Conservation (phyloP, 2,888 invertebrate species). For the Acholoe squamosa region DNA sequence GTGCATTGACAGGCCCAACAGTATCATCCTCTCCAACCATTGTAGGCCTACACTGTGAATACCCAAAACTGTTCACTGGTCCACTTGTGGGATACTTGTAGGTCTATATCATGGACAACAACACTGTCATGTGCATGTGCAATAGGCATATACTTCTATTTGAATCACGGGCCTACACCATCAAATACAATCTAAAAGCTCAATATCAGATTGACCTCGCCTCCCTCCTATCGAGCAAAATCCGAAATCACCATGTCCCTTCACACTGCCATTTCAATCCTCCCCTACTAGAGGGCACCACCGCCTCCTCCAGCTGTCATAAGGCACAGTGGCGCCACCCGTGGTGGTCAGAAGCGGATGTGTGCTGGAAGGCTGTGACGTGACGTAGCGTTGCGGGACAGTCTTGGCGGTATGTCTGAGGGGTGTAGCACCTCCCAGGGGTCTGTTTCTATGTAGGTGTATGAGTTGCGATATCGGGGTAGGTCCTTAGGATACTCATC, state of each 20-base stretch:
- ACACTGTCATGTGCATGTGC: too few species aligned
- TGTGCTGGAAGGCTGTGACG: slow-evolving; percentile 45
- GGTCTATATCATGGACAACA: too few species aligned
- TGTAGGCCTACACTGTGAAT: too few species aligned
- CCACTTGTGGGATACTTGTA: too few species aligned
- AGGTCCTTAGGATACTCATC: not conserved
- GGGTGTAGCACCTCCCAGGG: slow-evolving; percentile 17
- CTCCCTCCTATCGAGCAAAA: not conserved
- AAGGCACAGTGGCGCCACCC: not conserved
- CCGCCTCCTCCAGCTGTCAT: not conserved
- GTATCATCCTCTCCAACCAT: too few species aligned
- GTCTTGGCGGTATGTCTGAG: not conserved
- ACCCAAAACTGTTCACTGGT: too few species aligned
- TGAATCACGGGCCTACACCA: too few species aligned
- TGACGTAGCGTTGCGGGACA: slow-evolving; percentile 35
- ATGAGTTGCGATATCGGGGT: slow-evolving; percentile 38
- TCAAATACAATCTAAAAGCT: too few species aligned
- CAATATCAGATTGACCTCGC: not conserved
- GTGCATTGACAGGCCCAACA: too few species aligned
- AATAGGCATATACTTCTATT: too few species aligned
- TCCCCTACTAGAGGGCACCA: not conserved
- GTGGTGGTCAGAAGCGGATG: slow-evolving; percentile 48
- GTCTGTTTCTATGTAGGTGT: slow-evolving; percentile 41
- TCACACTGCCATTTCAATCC: not conserved
- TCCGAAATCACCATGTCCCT: not conserved